Conservation (phyloP, 2,888 invertebrate species). For the Liodrosophila aerea region DNA sequence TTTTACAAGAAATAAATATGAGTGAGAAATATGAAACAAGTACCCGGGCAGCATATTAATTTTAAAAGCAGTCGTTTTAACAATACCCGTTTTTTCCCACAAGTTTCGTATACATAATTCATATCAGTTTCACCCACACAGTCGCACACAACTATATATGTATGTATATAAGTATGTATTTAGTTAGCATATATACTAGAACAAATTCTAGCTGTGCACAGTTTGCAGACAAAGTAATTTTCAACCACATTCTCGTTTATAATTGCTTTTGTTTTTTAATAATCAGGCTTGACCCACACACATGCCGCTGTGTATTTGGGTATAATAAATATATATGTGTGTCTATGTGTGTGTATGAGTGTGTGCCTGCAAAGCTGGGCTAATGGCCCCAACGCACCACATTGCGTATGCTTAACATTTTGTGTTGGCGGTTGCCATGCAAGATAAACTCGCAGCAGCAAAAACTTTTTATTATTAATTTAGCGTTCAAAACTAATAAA, state of each 20-base stretch:
- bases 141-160: not conserved
- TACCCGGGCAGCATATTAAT: constrained; percentile 27
- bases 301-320: not conserved
- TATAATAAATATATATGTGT: constrained; percentile 7
- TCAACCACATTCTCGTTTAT: constrained; percentile 52
- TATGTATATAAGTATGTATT: constrained; percentile 19
- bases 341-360: constrained; percentile 15
- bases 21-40: not conserved
- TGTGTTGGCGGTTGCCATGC: constrained; percentile 38
- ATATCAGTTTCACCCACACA: constrained; percentile 42
- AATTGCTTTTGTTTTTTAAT: constrained; percentile 76
- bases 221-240: constrained; percentile 54
- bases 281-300: constrained; percentile 64
- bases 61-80: constrained; percentile 36
- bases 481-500: constrained; percentile 70
- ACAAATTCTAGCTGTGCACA: constrained; percentile 52
- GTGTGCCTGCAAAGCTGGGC: constrained; percentile 15
- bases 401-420: constrained; percentile 61
- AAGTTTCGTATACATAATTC: constrained; percentile 53
- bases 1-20: too few relatives aligned
- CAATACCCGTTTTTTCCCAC: constrained; percentile 27
- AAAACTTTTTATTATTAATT: constrained; percentile 72
- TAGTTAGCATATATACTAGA: constrained; percentile 13
- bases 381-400: constrained; percentile 50
- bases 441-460: constrained; percentile 56